These are phyloP conservation scores for Camptogramma bilineatum DNA, from an alignment of 2,888 invertebrate species.

Conservation along the genomic window DNA sequence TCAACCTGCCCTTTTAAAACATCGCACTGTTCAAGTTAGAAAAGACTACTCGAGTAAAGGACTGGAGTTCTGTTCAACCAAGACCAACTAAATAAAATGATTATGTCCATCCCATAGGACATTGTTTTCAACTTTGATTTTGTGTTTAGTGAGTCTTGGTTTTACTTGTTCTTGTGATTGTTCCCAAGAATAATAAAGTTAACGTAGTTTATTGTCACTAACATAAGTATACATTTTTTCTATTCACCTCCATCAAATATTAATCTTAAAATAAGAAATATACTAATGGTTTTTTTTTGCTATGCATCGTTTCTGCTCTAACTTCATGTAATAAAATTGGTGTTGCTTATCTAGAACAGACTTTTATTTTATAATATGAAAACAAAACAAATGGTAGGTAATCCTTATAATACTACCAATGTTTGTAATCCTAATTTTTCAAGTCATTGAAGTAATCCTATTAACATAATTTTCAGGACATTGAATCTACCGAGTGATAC, in stretches of 20 bases:
- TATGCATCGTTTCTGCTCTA: conserved; percentile 72
- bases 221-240: conserved; percentile 39
- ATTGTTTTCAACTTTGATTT: conserved; percentile 66
- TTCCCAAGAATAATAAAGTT: conserved; percentile 60
- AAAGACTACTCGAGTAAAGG: conserved; percentile 84
- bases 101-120: conserved; percentile 64
- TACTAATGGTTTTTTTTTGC: conserved; percentile 58
- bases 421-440: too few relatives aligned
- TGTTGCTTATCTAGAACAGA: conserved; percentile 62
- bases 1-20: conserved; percentile 74
- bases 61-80: conserved; percentile 85
- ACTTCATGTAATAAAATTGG: conserved; percentile 71
- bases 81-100: conserved; percentile 83
- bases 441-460: too few relatives aligned
- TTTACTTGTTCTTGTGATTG: conserved; percentile 75
- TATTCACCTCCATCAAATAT: conserved; percentile 33
- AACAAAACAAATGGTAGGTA: neutral
- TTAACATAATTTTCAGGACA: too few relatives aligned
- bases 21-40: conserved; percentile 85
- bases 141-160: conserved; percentile 86
- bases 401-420: neutral
- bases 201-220: conserved; percentile 43
- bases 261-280: conserved; percentile 28
- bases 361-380: conserved; percentile 31
- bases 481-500: too few relatives aligned